A percentile compares a stretch with the other conserved stretches of the same genome.
These are phyloP conservation scores for Tyria jacobaeae DNA, from an alignment of 2,888 invertebrate genomes.

Conservation along the genomic window DNA sequence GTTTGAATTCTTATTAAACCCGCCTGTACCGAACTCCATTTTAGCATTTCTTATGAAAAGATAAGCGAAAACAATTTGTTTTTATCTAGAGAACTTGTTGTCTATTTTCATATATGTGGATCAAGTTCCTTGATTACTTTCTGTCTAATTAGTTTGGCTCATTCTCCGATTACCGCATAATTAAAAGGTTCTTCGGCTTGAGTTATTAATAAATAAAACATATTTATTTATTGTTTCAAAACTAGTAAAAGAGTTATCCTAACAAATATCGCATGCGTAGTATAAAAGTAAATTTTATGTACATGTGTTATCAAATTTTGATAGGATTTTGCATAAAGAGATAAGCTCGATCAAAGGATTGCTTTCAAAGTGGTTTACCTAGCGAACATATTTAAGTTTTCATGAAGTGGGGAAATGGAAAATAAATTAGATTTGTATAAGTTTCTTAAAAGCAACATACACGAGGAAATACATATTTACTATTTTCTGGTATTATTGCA, in stretches of 20 bases:
- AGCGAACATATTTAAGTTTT: slow-evolving; percentile 85
- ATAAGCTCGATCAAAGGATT: slow-evolving; percentile 84
- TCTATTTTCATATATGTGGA: slow-evolving; percentile 27
- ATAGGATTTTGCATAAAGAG: slow-evolving; percentile 81
- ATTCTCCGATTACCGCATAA: neutral
- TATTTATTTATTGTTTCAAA: neutral
- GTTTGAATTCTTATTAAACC: slow-evolving; percentile 70
- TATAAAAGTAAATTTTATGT: slow-evolving; percentile 20
- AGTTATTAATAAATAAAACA: neutral
- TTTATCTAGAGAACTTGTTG: slow-evolving; percentile 53
- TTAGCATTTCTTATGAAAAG: slow-evolving; percentile 58
- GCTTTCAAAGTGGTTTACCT: slow-evolving; percentile 85
- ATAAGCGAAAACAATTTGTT: slow-evolving; percentile 67
- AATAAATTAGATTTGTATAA: slow-evolving; percentile 85
- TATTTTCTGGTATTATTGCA: slow-evolving; percentile 73
- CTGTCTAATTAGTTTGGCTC: neutral
- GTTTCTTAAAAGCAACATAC: slow-evolving; percentile 77
- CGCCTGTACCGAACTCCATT: slow-evolving; percentile 50
- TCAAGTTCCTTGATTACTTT: neutral
- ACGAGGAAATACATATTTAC: slow-evolving; percentile 76
- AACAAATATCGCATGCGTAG: neutral
- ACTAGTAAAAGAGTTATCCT: neutral
- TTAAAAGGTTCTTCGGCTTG: neutral
- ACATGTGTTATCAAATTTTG: slow-evolving; percentile 72
- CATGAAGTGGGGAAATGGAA: slow-evolving; percentile 86